Evolutionary conservation across 2,797 vertebrate species (phyloP), one percentile per base, ranked within the genome.

Genomic region (Agapornis canus): DNA sequence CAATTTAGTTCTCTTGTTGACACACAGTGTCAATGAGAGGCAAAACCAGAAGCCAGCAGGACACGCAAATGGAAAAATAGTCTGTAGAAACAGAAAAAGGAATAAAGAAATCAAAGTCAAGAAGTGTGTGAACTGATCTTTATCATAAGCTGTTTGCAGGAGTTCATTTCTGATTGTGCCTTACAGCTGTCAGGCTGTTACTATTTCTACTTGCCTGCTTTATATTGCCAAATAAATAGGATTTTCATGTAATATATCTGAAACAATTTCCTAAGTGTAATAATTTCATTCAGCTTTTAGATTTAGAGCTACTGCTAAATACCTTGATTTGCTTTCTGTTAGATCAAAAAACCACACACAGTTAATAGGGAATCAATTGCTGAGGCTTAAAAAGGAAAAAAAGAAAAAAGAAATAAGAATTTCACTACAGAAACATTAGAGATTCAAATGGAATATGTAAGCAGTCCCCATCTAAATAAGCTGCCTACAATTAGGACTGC

Each of bases 391-490:
- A 43, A 43, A 15, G 39, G 73, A 73, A 84, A 42, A 64, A 14
- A 39, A 26, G 9, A 3, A 49, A 29, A 45, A 59, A 14, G n/a
- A 51, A 18, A 5, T 35, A 27, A 47, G 1, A 70, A 29, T 29
- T 26, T 54, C 2, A 37, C 13, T 11, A 39, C 31, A 77, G 40
- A 39, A 87, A 64, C n/a, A 77, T 39, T 82, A 52, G 60, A 85
- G 75, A 87, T 70, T 57, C 89, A 85, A 83, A 75, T 23, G 23
- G 51, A 91, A 78, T 85, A 94, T 82, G 64, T 85, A 91, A 95
- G 89, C 65, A 85, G 18, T 45, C 14, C 52, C 71, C 42, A 68
- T 85, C 43, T 57, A 93, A 94, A 89, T 81, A 89, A 86, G 29
- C 32, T 43, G 71, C 26, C 52, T 85, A 52, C 45, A 91, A 19